phyloP scores from a whole-genome alignment of 2,888 invertebrate genomes.

The Reticulitermes lucifugus region DNA sequence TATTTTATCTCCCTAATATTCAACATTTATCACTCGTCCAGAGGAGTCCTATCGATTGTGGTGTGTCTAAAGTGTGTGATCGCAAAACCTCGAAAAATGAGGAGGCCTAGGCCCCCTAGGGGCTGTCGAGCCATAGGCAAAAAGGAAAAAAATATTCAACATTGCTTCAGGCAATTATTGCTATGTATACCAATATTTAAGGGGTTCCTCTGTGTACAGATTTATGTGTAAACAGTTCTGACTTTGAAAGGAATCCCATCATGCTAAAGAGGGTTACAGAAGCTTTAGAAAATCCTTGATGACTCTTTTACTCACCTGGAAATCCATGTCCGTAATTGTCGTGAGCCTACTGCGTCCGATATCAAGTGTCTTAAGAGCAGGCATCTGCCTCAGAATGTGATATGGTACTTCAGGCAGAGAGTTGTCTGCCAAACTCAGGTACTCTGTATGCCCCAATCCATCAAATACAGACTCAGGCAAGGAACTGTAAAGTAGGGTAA shows the following conservation, averaged over 20 bases:
- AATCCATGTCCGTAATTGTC: constrained; percentile 78
- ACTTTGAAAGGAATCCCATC: background rate
- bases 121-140: no score
- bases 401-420: constrained; percentile 77
- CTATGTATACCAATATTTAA: no score
- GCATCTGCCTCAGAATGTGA: constrained; percentile 79
- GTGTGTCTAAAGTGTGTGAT: no score
- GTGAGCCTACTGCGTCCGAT: constrained; percentile 84
- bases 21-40: no score
- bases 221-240: background rate
- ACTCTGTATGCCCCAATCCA: constrained; percentile 78
- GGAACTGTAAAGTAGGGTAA: constrained; percentile 70
- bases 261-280: background rate
- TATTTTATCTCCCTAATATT: no score
- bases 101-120: no score
- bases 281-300: no score
- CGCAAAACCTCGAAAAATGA: no score
- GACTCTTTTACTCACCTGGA: constrained; percentile 70
- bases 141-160: no score
- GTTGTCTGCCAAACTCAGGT: constrained; percentile 86
- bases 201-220: no score
- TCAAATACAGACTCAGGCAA: constrained; percentile 80
- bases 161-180: no score
- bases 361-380: constrained; percentile 83
- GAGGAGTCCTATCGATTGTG: no score